Evolutionary conservation across 2,797 vertebrate genomes (phyloP).

Genomic region (Crypturellus tataupa): DNA sequence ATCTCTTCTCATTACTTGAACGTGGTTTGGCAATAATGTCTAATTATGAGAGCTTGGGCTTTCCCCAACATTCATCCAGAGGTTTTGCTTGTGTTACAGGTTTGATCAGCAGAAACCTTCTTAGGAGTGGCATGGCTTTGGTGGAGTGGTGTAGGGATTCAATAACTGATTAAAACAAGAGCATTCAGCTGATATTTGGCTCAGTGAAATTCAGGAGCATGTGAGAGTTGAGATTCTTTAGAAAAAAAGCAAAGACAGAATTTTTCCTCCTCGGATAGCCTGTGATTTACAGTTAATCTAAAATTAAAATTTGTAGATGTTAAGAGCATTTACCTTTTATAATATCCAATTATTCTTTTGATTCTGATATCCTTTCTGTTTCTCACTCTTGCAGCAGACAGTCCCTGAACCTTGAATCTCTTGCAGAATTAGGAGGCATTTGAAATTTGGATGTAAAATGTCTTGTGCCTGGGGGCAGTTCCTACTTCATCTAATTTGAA

Average conservation of each 20-base stretch:
- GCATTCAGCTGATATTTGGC: not conserved
- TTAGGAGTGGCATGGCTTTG: rapidly evolving
- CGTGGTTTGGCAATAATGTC: not conserved
- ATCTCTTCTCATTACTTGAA: slow-evolving; percentile 3
- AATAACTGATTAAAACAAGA: not conserved
- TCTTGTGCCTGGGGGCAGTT: slow-evolving; percentile 4
- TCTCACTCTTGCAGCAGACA: not conserved
- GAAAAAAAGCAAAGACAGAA: not conserved
- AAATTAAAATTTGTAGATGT: not conserved
- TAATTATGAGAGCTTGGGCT: slow-evolving; percentile 33
- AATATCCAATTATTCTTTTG: not conserved
- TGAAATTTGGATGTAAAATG: slow-evolving; percentile 58
- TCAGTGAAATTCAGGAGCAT: not conserved
- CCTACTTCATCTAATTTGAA: slow-evolving; percentile 37
- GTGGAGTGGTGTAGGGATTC: not conserved
- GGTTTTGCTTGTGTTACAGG: not conserved
- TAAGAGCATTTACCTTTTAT: not conserved
- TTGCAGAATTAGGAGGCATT: slow-evolving; percentile 41
- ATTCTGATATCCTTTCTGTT: not conserved
- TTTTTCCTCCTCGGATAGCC: not conserved
- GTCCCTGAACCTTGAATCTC: slow-evolving; percentile 3
- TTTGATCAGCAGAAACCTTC: not conserved
- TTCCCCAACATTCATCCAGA: not conserved
- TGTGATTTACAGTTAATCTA: not conserved
- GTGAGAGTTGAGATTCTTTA: not conserved